Base-by-base conservation (phyloP, 2,797 vertebrate species). In the Dipus sagitta region DNA sequence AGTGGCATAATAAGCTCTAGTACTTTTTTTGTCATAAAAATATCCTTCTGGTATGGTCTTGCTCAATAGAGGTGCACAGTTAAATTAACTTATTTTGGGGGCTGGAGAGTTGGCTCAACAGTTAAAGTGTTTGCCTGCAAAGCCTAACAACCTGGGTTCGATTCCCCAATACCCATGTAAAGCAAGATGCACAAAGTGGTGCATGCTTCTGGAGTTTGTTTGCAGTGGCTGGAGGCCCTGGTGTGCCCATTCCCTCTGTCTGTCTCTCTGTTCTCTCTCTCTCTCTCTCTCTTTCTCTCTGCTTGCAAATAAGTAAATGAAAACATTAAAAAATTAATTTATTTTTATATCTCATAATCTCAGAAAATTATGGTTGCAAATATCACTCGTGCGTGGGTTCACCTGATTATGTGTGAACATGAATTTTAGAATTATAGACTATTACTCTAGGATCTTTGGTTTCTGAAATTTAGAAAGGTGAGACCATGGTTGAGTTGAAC, bases 31-130 rank as follows among this genome's bases (percentile, higher is more conserved):
- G 52, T 81, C 11, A 67, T 88, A 30, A 76, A 90, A 88, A 28
- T 42, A 82, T 14, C n/a, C 54, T 13, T 81, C 91, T 79, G 62
- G 28, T 76, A 80, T 71, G 24, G 30, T 20, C 79, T 94, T 92
- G 34, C 34, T 24, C 47, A 76, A 94, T 75, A 62, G 60, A 76
- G 38, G 18, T 93, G 34, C 60, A 75, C 26, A 85, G 54, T 80
- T 84, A 86, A 81, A 15, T 92, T 95, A 75, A 95, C 82, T 77
- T 17, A 42, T 17, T 65, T 85, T 93, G 60, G 28, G 67, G 21
- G 9, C 81, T 84, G 47, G 24, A 84, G 67, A 11, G n/a, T 24
- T 71, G 47, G 47, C 47, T 47, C 47, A 47, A 47, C 47, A 47
- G 47, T 47, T 47, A 47, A 47, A 47, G 47, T 47, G 47, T 11